Evolutionary conservation across 2,888 invertebrate genomes (phyloP), one percentile per base, ranked within the genome.

Genomic region (Plagodis pulveraria): DNA sequence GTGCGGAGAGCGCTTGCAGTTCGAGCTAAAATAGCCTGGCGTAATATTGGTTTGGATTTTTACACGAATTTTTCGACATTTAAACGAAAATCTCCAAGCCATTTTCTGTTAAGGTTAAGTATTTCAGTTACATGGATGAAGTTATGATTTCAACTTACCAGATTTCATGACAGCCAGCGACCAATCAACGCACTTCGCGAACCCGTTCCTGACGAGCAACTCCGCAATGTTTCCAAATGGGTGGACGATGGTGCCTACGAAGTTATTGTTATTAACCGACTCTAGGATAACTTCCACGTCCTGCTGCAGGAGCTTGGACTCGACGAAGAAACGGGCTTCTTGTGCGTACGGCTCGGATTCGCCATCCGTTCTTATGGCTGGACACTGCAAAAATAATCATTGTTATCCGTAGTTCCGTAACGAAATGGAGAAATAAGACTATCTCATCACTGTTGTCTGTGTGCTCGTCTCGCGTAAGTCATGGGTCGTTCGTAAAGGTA

Each of bases 181-280:
- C 92, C 92, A 92, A 57, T 91, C 91, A 0, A 92, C 91, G 57
- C 99, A 99, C 81, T 96, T 96, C 0, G 99, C 99, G 77, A 98
- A 97, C 11, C 99, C 99, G 84, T 98, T 97, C 56, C 94, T 94
- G 67, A 99, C 86, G 62, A 99, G 91, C 34, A 96, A 94, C 83
- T 99, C 99, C 0, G 99, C 99, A 78, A 99, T 99, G 83, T 99
- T 99, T 40, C 96, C 96, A 79, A 94, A 95, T 0, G 99, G 99
- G 87, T 99, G 99, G 48, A 98, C 78, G 70, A 99, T 96, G 36
- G 98, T 97, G 41, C 99, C 99, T 57, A 99, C 96, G 76, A 98
- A 97, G 83, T 98, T 98, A 76, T 96, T 96, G 83, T 98, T 99
- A 76, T 97, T 98, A 0, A 97, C 96, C 0, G 98, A 97, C 79